Conservation (phyloP, 1,140 invertebrate genomes). For the Ganaspis sp. region DNA sequence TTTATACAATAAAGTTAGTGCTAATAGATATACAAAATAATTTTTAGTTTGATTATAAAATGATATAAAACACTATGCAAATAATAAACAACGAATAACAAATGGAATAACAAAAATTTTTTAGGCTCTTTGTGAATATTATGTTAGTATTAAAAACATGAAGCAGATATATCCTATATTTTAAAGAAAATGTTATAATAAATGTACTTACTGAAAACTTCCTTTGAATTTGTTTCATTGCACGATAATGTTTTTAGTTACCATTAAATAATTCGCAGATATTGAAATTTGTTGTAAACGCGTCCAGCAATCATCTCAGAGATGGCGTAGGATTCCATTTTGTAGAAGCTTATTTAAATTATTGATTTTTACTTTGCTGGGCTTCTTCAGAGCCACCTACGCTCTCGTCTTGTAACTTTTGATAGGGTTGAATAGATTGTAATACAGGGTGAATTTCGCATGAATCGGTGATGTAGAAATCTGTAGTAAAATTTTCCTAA, state of each 20-base stretch:
- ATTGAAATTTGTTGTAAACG: conserved; percentile 20
- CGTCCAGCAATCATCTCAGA: conserved; percentile 57
- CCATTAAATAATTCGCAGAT: background rate
- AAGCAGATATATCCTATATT: no score
- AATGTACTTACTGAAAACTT: background rate
- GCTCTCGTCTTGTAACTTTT: conserved; percentile 43
- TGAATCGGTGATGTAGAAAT: conserved; percentile 52
- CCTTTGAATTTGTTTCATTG: background rate
- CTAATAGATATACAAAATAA: no score
- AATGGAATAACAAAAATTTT: no score
- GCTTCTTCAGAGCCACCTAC: conserved; percentile 67
- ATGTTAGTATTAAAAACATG: no score
- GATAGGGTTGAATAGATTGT: background rate
- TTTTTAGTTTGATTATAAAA: no score
- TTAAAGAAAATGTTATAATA: no score
- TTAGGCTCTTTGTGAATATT: no score
- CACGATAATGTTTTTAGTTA: background rate
- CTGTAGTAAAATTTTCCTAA: no score
- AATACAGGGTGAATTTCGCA: background rate
- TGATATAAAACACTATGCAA: no score
- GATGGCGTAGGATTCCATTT: conserved; percentile 70
- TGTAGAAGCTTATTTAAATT: conserved; percentile 51
- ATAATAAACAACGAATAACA: no score
- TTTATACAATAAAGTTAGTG: no score
- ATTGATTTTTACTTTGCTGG: conserved; percentile 60